Evolutionary conservation across 2,797 vertebrate genomes (phyloP).

Genomic region (Tokudaia muenninki): DNA sequence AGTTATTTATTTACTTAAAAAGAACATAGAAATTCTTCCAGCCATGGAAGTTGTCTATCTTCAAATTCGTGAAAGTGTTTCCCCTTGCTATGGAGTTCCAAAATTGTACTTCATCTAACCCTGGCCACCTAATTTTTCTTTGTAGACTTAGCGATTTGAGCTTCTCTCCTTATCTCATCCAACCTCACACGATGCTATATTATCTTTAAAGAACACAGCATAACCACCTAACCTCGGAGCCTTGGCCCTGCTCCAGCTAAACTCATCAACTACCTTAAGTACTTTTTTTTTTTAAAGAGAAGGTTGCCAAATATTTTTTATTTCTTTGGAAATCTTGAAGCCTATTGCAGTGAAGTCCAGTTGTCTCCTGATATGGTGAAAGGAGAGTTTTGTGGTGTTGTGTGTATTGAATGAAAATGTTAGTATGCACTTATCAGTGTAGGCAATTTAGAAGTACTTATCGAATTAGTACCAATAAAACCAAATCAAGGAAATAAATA

Average conservation of each 20-base stretch:
- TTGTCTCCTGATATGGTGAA: constrained; percentile 24
- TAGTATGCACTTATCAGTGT: neutral
- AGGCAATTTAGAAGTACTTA: constrained; percentile 38
- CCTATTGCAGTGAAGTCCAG: neutral
- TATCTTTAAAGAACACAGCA: constrained; percentile 4
- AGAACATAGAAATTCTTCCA: constrained; percentile 32
- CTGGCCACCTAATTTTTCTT: constrained; percentile 28
- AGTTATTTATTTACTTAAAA: constrained; percentile 38
- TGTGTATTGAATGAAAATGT: constrained; percentile 10
- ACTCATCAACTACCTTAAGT: neutral
- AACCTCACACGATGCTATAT: neutral
- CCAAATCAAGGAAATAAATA: constrained; percentile 33
- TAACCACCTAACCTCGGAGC: neutral
- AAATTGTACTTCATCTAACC: constrained; percentile 6
- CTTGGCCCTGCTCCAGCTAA: constrained; percentile 12
- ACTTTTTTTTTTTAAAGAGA: neutral
- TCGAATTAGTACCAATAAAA: constrained; percentile 6
- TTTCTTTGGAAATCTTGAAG: constrained; percentile 36
- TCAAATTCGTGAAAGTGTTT: neutral
- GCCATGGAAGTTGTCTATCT: neutral
- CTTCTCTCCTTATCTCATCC: neutral
- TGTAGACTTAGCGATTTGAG: neutral
- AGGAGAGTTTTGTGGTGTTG: neutral
- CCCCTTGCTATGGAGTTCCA: neutral
- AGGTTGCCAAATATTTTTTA: constrained; percentile 34